Conservation (phyloP, 2,888 invertebrate species). For the Acholoe squamosa region DNA sequence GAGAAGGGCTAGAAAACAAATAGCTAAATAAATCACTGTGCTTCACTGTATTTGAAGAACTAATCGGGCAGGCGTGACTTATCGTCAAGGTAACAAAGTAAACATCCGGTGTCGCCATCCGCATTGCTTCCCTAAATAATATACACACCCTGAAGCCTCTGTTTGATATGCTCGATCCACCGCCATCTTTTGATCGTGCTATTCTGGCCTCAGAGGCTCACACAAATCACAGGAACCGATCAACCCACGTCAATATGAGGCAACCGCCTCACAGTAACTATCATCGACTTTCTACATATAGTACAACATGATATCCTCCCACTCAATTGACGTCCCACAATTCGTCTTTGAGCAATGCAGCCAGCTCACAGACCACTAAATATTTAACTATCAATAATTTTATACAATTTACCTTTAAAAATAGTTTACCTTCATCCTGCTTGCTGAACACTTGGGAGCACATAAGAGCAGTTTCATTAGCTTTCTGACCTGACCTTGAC, state of each 20-base stretch:
- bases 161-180: not conserved
- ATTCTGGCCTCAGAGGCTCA: too few relatives aligned
- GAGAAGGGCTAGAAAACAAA: conserved; percentile 30
- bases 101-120: conserved; percentile 19
- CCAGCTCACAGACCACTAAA: not conserved
- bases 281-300: not conserved
- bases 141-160: conserved; percentile 7
- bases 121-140: not conserved
- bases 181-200: not conserved
- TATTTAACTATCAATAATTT: conserved; percentile 4
- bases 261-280: not conserved
- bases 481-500: not conserved
- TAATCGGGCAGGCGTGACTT: conserved; percentile 2
- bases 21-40: conserved; percentile 34
- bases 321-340: not conserved
- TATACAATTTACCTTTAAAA: conserved; percentile 11
- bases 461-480: not conserved
- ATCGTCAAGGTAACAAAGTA: conserved; percentile 40
- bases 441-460: not conserved
- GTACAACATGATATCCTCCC: not conserved
- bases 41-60: conserved; percentile 48
- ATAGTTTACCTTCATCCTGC: not conserved
- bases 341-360: not conserved
- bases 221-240: too few relatives aligned
- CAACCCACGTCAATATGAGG: not conserved